These are phyloP conservation scores for Albula goreensis DNA, from an alignment of 2,113 vertebrate species.

Conservation along the genomic window DNA sequence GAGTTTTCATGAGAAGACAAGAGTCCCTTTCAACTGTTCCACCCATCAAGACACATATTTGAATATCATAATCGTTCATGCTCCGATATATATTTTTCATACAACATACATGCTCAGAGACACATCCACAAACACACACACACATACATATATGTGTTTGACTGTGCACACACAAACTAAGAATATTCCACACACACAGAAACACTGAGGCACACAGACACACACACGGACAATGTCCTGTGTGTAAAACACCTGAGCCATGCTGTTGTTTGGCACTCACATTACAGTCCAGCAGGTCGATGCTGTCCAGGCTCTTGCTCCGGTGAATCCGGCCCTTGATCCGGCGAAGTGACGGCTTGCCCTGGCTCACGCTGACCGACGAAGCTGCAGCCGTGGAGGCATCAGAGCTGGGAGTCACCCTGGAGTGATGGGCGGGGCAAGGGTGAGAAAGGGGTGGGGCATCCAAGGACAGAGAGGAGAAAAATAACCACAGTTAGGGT, in stretches of 20 bases:
- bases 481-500: conserved; percentile 29
- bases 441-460: not conserved
- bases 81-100: not conserved
- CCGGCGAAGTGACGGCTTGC: conserved; percentile 91
- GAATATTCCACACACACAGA: conserved; percentile 14
- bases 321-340: conserved; percentile 94
- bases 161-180: not conserved
- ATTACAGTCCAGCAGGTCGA: conserved; percentile 91
- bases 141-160: not conserved
- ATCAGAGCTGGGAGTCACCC: conserved; percentile 88
- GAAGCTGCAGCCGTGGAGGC: conserved; percentile 84
- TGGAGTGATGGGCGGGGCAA: conserved; percentile 52
- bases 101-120: too few species aligned
- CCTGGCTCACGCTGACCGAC: conserved; percentile 82
- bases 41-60: too few species aligned
- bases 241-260: too few species aligned
- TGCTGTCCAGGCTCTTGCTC: conserved; percentile 92
- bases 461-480: conserved; percentile 35
- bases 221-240: not conserved
- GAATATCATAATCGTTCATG: too few species aligned
- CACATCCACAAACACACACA: not conserved
- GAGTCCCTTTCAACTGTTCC: not conserved
- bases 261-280: conserved; percentile 72
- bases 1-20: not conserved
- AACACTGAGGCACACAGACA: not conserved